Evolutionary conservation across 2,113 vertebrate genomes (phyloP), one percentile per base, ranked within the genome.

Genomic region (Megaceryle maxima): DNA sequence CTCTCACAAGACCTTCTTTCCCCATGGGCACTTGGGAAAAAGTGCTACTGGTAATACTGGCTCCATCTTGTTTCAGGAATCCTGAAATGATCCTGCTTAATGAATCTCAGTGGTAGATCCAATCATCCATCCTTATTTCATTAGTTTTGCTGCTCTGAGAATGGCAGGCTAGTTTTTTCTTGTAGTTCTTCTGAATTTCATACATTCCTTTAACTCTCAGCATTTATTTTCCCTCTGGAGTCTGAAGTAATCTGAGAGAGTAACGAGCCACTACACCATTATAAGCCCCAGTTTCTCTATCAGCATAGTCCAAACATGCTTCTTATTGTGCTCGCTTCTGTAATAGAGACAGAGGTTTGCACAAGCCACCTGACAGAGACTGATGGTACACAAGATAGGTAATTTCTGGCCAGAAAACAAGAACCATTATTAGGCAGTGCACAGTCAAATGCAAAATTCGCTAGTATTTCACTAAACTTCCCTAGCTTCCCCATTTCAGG

Each of bases 211-310:
- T 83, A 93, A 87, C 87, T 89, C 87, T 88, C 50, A 77, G 67
- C 59, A 73, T 96, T 95, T 96, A 86, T 94, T 91, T 96, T 91
- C 92, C 87, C 90, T 69, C 59, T 87, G 93, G 94, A 95, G 79
- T 90, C 81, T 90, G 85, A 92, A 97, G 94, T 87, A 96, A 95
- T 94, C 74, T 76, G 91, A 96, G 94, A 95, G 87, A 80, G 79
- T 55, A 94, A 83, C 70, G 73, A 94, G 66, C 70, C 84, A 28
- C 62, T 90, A 59, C 84, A 87, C 63, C 62, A 28, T 86, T 91
- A 85, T 67, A 86, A 91, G 74, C 67, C 87, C 70, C 82, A 63
- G 75, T 69, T 96, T 89, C 75, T 95, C 89, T 73, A 70, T 93
- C 78, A 85, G 63, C 4, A 0, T 14, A 41, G 59, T 50, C 67